Evolutionary conservation across 2,797 vertebrate species (phyloP), one percentile per base, ranked within the genome.

Genomic region (Gambusia yucatana): DNA sequence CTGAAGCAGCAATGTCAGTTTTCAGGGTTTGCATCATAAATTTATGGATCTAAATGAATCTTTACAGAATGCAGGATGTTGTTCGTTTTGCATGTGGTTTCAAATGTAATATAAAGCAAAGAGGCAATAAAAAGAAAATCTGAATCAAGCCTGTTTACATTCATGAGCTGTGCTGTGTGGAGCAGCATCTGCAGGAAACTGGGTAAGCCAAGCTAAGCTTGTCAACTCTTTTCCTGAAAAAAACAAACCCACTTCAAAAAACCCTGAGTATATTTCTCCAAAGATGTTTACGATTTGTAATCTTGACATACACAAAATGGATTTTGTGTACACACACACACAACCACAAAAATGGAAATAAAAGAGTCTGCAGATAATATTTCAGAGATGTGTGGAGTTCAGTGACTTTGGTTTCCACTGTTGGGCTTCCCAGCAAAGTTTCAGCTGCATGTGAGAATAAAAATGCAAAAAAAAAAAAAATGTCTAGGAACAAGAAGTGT

Each of bases 401-500:
- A 71, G 80, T 59, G 73, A 75, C 70, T 81, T 83, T 9, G 50
- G 76, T 52, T 77, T 85, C 71, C 52, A 72, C 43, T 52, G 67
- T 46, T 61, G 25, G 72, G 39, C 47, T 78, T 61, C 10, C 22
- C 44, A 59, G 74, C 39, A 73, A 79, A 88, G 77, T 25, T 57
- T 80, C 74, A 28, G 80, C 76, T 80, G 77, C 85, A 90, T 28
- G 20, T 84, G 83, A 88, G 77, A 77, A 59, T 3, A 4, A 82
- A 11, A 39, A 78, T 76, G 70, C 57, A 77, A 82, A 84, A 65
- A 79, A 76, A 33, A 1, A 33, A 20, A 8, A 8, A 8, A 50
- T 7, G 20, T 77, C 48, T 63, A 52, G 69, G 80, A 82, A 87
- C 47, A 69, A 76, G 76, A 78, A 80, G 81, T 69, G 33, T 79